A percentile compares a stretch with the other conserved stretches of the same genome.
Conservation (phyloP, 2,888 invertebrate genomes). For the Andrena camellia region DNA sequence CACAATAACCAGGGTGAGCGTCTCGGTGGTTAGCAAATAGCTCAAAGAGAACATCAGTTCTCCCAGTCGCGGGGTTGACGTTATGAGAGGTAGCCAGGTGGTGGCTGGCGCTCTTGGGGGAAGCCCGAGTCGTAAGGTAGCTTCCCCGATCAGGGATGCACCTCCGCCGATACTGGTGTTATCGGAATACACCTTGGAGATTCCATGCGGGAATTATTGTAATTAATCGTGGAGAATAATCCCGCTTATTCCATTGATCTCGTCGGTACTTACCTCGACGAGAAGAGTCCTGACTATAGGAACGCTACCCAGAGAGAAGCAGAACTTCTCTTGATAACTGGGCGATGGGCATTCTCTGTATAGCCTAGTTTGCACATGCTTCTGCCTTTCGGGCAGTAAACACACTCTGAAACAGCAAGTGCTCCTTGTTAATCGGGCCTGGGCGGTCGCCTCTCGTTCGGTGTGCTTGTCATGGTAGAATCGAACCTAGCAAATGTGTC, state of each 20-base stretch:
- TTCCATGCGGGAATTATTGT: neutral
- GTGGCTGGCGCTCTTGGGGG: slow-evolving; percentile 89
- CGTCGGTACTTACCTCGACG: slow-evolving; percentile 75
- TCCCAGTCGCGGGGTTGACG: slow-evolving; percentile 89
- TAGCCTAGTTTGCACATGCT: slow-evolving; percentile 90
- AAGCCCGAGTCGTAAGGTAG: slow-evolving; percentile 78
- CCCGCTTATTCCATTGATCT: neutral
- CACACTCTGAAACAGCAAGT: slow-evolving; percentile 86
- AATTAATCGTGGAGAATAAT: neutral
- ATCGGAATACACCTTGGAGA: slow-evolving; percentile 78
- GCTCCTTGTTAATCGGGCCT: neutral
- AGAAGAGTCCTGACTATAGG: slow-evolving; percentile 79
- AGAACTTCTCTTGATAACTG: slow-evolving; percentile 92
- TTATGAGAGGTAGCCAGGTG: slow-evolving; percentile 92
- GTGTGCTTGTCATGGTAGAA: neutral
- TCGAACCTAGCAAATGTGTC: slow-evolving; percentile 90
- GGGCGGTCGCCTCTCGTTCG: too few species aligned
- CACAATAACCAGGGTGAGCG: slow-evolving; percentile 91
- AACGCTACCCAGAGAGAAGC: slow-evolving; percentile 86
- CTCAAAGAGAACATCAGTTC: slow-evolving; percentile 93
- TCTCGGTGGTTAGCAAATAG: slow-evolving; percentile 93
- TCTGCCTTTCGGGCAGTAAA: slow-evolving; percentile 90
- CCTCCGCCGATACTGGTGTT: slow-evolving; percentile 75
- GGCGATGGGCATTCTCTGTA: slow-evolving; percentile 90
- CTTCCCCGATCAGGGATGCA: slow-evolving; percentile 79